These are phyloP conservation scores for Malthinus flaveolus DNA, from an alignment of 2,888 invertebrate genomes.

Conservation along the genomic window DNA sequence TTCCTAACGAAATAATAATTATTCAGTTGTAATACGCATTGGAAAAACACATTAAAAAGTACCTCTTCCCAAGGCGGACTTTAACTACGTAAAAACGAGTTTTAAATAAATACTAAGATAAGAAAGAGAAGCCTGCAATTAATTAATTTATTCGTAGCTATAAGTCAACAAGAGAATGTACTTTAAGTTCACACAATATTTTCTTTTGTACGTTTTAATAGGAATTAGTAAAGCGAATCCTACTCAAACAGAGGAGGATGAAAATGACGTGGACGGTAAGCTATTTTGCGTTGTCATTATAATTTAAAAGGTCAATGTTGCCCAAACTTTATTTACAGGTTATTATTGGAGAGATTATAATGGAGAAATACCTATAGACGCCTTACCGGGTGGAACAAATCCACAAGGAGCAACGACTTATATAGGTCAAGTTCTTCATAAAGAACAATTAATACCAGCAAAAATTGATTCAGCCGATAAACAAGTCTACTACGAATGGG, in stretches of 20 bases:
- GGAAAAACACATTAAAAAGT: no score
- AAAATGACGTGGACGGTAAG: neutral
- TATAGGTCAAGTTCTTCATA: constrained; percentile 5
- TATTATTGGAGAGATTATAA: constrained; percentile 22
- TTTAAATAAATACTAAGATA: no score
- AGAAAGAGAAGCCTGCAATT: no score
- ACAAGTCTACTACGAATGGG: constrained; percentile 7
- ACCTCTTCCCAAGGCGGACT: no score
- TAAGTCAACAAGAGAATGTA: no score
- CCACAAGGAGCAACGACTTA: neutral
- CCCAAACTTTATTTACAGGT: neutral
- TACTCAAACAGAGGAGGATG: neutral
- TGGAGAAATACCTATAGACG: neutral
- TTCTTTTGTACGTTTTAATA: no score
- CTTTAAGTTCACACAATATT: no score
- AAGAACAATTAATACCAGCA: constrained; percentile 11
- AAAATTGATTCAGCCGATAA: constrained; percentile 7
- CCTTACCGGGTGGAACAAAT: neutral
- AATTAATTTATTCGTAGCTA: no score
- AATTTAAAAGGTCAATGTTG: neutral
- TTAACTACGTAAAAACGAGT: no score
- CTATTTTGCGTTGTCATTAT: neutral
- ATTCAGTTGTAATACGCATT: no score
- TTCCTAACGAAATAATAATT: no score
- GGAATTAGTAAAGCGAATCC: no score